These are phyloP conservation scores for Pygoscelis antarcticus DNA, from an alignment of 2,113 vertebrate species.

Conservation along the genomic window DNA sequence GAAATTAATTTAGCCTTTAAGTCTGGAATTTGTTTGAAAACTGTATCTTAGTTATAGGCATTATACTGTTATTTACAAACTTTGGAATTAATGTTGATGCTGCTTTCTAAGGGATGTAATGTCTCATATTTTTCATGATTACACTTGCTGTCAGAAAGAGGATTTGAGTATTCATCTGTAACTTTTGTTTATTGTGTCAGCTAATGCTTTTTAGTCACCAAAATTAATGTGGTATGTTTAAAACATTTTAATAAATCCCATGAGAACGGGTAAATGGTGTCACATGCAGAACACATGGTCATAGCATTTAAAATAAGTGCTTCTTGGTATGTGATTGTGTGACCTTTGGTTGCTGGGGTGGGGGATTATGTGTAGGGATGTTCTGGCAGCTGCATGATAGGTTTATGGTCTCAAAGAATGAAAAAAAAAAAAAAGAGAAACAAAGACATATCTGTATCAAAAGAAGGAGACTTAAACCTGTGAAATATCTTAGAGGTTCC, in stretches of 20 bases:
- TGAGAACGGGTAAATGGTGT: neutral
- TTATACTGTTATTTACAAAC: neutral
- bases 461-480: neutral
- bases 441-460: neutral
- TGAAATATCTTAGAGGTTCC: neutral
- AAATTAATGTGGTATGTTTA: neutral
- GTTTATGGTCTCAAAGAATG: neutral
- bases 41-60: neutral
- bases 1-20: neutral
- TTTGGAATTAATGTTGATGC: neutral
- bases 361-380: neutral
- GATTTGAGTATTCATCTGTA: neutral
- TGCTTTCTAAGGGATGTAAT: neutral
- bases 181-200: neutral
- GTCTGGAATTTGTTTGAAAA: neutral
- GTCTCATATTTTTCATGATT: neutral
- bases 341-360: neutral
- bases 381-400: neutral
- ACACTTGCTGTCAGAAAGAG: neutral
- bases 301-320: neutral
- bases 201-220: neutral
- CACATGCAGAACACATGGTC: neutral
- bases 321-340: neutral
- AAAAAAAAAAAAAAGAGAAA: neutral
- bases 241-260: neutral